Evolutionary conservation across 2,888 invertebrate species (phyloP), one percentile per base, ranked within the genome.

Genomic region (Dorcus parallelipipedus): DNA sequence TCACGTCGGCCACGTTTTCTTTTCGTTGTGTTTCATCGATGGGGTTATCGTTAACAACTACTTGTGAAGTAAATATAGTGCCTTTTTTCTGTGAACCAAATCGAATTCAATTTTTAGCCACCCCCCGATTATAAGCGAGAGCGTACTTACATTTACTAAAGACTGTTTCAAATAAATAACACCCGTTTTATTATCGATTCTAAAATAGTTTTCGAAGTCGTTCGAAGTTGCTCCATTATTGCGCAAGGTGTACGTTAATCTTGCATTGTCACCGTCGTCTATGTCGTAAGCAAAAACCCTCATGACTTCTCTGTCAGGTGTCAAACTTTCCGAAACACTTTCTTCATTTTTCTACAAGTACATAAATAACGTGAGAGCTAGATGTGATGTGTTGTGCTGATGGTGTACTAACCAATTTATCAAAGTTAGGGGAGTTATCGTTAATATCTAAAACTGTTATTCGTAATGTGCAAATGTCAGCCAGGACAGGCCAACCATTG

Each of bases 391-490:
- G 1, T 20, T 20, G 20, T 17, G 43, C 3, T 38, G 33, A 3
- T 2, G 20, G 20, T 20, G 20, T 7, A 68, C 87, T 83, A 79
- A 90, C 90, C 79, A 85, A 85, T 87, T 88, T 88, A 76, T 91
- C 91, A 79, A 91, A 90, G 67, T 87, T 86, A 3, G 91, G 91
- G 10, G 79, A 81, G 74, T 97, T 97, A 77, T 98, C 97, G 80
- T 98, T 98, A 73, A 94, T 87, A 79, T 97, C 97, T 72, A 87
- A 87, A 64, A 97, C 91, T 63, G 88, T 86, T 55, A 96, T 91
- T 81, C 90, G 92, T 76, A 97, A 92, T 4, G 95, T 95, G 78
- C 97, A 97, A 55, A 94, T 91, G 71, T 95, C 95, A 69, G 94
- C 94, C 53, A 97, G 81, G 49, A 90, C 88, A 0, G 95, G 95